Evolutionary conservation across 2,888 invertebrate genomes (phyloP).

Genomic region (Drosophila lutescens): DNA sequence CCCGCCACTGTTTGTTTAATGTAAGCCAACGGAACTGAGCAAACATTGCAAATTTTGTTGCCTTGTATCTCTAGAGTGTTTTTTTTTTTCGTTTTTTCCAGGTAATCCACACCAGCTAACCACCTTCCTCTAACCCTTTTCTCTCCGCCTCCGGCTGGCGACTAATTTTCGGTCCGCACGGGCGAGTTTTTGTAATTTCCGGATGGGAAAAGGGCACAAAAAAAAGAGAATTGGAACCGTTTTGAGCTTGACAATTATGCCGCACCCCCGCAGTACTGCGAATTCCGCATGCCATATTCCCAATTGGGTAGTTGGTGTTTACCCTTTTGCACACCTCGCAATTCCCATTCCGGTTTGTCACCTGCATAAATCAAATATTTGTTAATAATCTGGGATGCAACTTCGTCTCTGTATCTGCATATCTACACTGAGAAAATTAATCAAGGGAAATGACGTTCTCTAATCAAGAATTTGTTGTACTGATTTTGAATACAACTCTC

Average conservation of each 20-base stretch:
- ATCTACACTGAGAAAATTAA: no score
- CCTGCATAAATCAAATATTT: conserved; percentile 65
- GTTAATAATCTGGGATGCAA: conserved; percentile 40
- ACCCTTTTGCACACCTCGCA: background rate
- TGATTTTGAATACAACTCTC: no score
- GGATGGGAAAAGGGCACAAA: conserved; percentile 1
- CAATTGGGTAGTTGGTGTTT: conserved; percentile 4
- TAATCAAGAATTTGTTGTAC: no score
- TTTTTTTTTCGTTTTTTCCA: conserved; percentile 13
- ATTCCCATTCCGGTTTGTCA: conserved; percentile 19
- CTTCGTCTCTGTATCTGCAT: background rate
- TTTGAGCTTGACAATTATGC: conserved; percentile 55
- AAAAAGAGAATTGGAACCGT: background rate
- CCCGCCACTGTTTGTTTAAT: conserved; percentile 48
- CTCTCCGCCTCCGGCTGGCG: conserved; percentile 2
- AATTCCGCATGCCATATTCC: background rate
- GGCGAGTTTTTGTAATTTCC: conserved; percentile 63
- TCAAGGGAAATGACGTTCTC: no score
- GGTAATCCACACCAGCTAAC: conserved; percentile 43
- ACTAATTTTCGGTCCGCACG: conserved; percentile 56
- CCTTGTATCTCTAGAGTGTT: conserved; percentile 5
- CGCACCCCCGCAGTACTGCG: conserved; percentile 13
- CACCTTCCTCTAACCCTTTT: conserved; percentile 1
- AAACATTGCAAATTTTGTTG: conserved; percentile 28
- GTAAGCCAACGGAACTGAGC: conserved; percentile 28